Conservation (phyloP, 2,113 vertebrate species). For the Callipepla squamata region DNA sequence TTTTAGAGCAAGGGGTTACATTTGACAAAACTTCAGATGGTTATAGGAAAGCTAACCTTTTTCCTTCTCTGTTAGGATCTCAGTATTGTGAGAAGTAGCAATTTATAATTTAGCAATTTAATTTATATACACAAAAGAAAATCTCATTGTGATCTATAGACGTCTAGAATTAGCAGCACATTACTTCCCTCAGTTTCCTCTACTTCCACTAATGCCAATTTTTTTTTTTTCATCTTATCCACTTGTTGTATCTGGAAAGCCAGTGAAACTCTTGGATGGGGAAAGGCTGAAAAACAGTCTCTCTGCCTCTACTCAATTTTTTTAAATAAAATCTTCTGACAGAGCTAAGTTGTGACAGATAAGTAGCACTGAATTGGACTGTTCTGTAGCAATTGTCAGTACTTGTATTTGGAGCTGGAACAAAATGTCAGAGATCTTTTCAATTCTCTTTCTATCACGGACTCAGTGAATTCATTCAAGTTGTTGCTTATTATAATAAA, state of each 20-base stretch:
- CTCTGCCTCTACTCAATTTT: neutral
- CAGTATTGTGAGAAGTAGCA: neutral
- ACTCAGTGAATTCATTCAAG: neutral
- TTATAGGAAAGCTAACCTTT: neutral
- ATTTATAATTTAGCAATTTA: too few species aligned
- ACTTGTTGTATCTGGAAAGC: neutral
- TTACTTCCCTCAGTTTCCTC: neutral
- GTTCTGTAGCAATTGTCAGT: neutral
- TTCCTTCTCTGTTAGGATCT: neutral
- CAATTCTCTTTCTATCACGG: neutral
- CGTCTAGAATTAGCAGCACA: neutral
- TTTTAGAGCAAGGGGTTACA: neutral
- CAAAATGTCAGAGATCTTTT: neutral
- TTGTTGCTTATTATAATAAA: neutral
- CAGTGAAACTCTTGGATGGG: accelerated
- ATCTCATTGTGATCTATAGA: neutral
- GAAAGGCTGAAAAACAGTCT: neutral
- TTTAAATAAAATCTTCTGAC: neutral
- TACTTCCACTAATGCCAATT: neutral
- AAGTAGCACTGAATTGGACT: neutral
- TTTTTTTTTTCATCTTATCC: neutral
- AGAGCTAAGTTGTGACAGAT: neutral
- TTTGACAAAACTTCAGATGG: neutral
- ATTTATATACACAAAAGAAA: neutral
- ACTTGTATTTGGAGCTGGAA: neutral